phyloP scores from a whole-genome alignment of 2,113 vertebrate genomes.

The Hemicordylus capensis region DNA sequence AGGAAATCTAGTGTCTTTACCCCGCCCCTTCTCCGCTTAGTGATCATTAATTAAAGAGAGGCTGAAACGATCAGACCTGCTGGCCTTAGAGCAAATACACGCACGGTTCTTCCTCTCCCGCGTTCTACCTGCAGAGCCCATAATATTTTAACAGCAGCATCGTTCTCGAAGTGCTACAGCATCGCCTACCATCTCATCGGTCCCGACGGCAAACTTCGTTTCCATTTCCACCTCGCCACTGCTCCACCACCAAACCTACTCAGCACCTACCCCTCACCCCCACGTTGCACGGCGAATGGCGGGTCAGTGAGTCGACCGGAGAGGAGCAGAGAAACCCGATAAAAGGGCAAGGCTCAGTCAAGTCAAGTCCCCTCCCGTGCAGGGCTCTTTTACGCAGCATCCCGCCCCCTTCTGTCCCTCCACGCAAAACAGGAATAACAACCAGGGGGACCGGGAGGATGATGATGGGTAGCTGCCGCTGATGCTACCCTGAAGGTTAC shows the following conservation, averaged over 20 bases:
- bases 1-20: slow-evolving; percentile 33
- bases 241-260: not conserved
- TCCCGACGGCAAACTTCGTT: not conserved
- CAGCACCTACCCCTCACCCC: not conserved
- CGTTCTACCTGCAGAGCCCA: not conserved
- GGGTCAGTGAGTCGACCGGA: too few relatives aligned
- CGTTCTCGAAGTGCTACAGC: not conserved
- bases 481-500: not conserved
- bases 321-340: not conserved
- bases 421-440: not conserved
- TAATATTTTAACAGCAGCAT: not conserved
- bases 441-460: not conserved
- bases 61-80: not conserved
- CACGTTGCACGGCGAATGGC: not conserved
- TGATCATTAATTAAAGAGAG: slow-evolving; percentile 19
- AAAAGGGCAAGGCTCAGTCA: not conserved
- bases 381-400: not conserved
- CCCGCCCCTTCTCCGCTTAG: slow-evolving; percentile 6
- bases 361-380: not conserved
- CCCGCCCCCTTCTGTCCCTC: slow-evolving; percentile 15
- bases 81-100: not conserved
- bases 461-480: too few relatives aligned
- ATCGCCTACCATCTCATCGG: not conserved
- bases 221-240: not conserved
- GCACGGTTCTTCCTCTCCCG: not conserved